Evolutionary conservation across 2,888 invertebrate species (phyloP), one percentile per base, ranked within the genome.

Genomic region (Tinea pellionella): DNA sequence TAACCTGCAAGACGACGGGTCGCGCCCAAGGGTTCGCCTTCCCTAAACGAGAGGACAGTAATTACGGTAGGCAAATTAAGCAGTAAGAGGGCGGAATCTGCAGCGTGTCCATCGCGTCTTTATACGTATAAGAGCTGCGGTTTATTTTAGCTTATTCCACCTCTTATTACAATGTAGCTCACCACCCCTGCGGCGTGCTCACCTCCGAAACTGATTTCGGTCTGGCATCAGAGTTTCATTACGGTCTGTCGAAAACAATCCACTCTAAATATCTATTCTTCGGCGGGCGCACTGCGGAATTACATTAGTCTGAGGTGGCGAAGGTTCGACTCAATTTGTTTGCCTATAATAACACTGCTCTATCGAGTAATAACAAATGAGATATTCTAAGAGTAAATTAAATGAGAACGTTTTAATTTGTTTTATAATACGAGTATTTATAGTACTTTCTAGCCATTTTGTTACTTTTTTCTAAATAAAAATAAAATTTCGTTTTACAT

Each of bases 1-100:
- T 85, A 85, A 82, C 82, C 80, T 80, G 80, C 68, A 85, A 86
- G 86, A 86, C 79, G 83, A 76, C 76, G 56, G 60, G 79, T 78
- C 80, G 80, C 74, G 77, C 78, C 80, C 77, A 73, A 72, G 80
- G 83, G 79, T 77, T 77, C 76, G 76, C 75, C 76, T 77, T 76
- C 80, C 83, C 80, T 76, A 73, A 76, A 81, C 85, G 77, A 78
- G 81, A 85, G 85, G 87, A 87, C 87, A 88, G 88, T 88, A 88
- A 88, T 88, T 88, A 88, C 88, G 85, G 87, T 86, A 88, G 88
- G 88, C 88, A 88, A 88, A 88, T 88, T 88, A 88, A 88, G 88
- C 88, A 88, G 87, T 86, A 79, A 84, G 85, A 65, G 63, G 83
- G 77, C 77, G 79, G 69, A 66, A 65, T 61, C 69, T 68, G 69